Percentiles rank a stretch among this genome's conserved stretches.
Evolutionary conservation across 2,797 vertebrate genomes (phyloP).

Genomic region (Aselliscus stoliczkanus): DNA sequence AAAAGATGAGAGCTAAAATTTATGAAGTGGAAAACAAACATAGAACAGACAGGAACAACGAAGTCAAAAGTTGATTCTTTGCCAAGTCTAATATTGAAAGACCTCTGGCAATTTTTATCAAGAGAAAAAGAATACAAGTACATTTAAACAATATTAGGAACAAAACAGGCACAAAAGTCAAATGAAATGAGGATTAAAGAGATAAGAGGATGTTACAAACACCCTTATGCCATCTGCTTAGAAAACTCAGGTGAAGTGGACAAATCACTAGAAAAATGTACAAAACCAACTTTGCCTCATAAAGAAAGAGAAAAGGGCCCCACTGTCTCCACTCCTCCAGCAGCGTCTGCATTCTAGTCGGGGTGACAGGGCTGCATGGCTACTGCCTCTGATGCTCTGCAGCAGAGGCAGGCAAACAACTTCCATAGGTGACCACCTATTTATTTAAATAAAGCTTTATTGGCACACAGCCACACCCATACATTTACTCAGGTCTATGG

Average conservation of each 20-base stretch:
- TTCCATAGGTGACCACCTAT: background rate
- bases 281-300: background rate
- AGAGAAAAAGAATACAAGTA: background rate
- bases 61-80: background rate
- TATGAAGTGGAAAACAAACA: background rate
- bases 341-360: fast-evolving
- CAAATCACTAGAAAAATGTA: background rate
- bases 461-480: background rate
- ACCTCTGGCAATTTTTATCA: background rate
- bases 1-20: background rate
- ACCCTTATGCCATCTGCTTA: background rate
- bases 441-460: conserved; percentile 3
- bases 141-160: background rate
- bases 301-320: background rate
- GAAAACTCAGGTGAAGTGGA: background rate
- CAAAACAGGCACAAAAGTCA: background rate
- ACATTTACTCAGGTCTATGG: too few relatives aligned
- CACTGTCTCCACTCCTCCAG: too few relatives aligned
- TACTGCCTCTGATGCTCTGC: background rate
- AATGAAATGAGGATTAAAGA: background rate
- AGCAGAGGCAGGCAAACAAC: background rate
- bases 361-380: background rate
- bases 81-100: background rate
- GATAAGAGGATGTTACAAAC: background rate
- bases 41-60: background rate